Percentiles rank a stretch among this genome's conserved stretches.
These are phyloP conservation scores for Perodicticus potto DNA, from an alignment of 2,797 vertebrate species.

Conservation along the genomic window DNA sequence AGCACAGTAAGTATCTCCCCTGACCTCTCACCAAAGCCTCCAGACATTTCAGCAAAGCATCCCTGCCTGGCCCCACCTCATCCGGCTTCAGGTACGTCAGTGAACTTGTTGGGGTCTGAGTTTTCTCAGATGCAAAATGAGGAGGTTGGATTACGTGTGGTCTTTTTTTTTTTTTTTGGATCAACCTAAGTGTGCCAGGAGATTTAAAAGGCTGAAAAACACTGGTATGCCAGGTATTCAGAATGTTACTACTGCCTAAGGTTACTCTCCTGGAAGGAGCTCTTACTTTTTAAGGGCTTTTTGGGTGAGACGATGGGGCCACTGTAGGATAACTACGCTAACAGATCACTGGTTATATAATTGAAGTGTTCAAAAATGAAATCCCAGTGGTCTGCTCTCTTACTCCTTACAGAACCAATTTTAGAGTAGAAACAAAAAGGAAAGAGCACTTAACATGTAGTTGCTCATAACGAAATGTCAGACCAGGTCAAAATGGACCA, in stretches of 20 bases:
- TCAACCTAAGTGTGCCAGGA: too few relatives aligned
- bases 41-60: background rate
- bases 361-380: conserved; percentile 63
- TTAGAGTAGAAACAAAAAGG: conserved; percentile 50
- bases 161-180: too few relatives aligned
- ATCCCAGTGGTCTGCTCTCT: conserved; percentile 23
- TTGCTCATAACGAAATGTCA: conserved; percentile 51
- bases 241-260: background rate
- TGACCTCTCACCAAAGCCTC: background rate
- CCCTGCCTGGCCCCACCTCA: background rate
- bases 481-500: conserved; percentile 49
- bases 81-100: background rate
- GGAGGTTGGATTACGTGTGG: background rate
- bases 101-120: background rate
- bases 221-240: background rate
- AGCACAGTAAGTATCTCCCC: background rate
- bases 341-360: conserved; percentile 60
- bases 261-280: background rate
- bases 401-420: conserved; percentile 51
- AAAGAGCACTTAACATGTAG: background rate
- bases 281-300: conserved; percentile 53
- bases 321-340: background rate
- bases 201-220: too few relatives aligned
- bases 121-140: background rate
- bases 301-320: conserved; percentile 43